Conservation (phyloP, 2,888 invertebrate species). For the Lepeophtheirus nordmannii region DNA sequence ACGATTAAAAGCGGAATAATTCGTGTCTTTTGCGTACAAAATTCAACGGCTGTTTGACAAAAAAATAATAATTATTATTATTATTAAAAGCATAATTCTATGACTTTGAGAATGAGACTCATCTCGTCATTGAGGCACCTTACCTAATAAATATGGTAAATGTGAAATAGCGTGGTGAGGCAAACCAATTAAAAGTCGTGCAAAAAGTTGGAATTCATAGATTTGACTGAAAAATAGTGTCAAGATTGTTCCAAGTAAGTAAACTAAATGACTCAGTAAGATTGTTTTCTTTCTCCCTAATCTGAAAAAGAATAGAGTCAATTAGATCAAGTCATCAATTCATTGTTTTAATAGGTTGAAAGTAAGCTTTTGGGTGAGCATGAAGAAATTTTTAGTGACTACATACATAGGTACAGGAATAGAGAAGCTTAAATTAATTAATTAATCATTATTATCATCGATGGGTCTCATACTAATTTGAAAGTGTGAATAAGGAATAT, state of each 20-base stretch:
- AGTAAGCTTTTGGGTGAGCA: no score
- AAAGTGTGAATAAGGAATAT: no score
- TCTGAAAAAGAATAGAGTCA: slow-evolving; percentile 16
- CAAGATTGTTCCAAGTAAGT: slow-evolving; percentile 26
- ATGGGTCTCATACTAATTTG: no score
- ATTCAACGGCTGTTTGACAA: slow-evolving; percentile 26
- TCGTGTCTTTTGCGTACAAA: slow-evolving; percentile 26
- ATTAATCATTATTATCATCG: no score
- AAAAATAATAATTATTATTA: background rate
- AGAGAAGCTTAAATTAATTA: no score
- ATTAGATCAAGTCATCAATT: background rate
- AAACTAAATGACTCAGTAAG: slow-evolving; percentile 25
- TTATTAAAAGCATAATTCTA: no score
- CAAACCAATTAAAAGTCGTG: slow-evolving; percentile 26
- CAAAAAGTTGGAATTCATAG: slow-evolving; percentile 22
- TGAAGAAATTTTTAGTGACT: no score
- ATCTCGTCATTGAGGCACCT: no score
- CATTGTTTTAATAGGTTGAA: no score
- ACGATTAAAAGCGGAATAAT: slow-evolving; percentile 27
- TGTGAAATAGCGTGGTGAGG: slow-evolving; percentile 28
- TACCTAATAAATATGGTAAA: slow-evolving; percentile 28
- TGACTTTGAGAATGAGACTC: no score
- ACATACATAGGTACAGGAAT: no score
- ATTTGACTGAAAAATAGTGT: slow-evolving; percentile 25
- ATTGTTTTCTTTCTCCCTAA: slow-evolving; percentile 27